Conservation (phyloP, 2,797 vertebrate species). For the Champsocephalus gunnari region DNA sequence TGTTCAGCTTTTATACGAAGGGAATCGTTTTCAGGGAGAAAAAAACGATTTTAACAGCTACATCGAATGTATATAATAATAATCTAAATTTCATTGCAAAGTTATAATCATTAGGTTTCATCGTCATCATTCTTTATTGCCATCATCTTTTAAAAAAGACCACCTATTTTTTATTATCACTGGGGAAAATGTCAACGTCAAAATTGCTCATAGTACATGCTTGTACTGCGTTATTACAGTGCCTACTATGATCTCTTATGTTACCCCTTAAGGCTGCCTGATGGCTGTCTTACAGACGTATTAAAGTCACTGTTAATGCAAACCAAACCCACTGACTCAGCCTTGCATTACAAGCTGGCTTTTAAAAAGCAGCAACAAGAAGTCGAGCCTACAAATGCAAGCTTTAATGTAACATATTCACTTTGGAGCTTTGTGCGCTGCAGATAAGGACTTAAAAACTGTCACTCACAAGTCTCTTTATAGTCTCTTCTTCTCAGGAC, state of each 20-base stretch:
- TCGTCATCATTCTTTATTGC: background rate
- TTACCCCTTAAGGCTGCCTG: background rate
- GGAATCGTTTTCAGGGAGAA: background rate
- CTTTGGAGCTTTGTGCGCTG: constrained; percentile 13
- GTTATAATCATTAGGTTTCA: background rate
- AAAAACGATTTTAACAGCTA: background rate
- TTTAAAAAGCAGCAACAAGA: constrained; percentile 9
- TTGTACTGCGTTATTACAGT: background rate
- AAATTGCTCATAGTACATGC: background rate
- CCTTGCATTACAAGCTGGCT: constrained; percentile 9
- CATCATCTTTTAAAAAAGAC: background rate
- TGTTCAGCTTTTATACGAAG: background rate
- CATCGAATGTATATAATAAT: too few species aligned
- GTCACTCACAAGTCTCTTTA: background rate
- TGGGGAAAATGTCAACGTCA: background rate
- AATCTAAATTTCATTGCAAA: background rate
- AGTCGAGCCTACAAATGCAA: background rate
- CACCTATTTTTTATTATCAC: background rate
- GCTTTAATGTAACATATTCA: background rate
- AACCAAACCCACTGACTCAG: background rate
- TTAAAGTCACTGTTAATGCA: background rate
- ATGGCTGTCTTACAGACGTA: background rate
- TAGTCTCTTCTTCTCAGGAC: background rate
- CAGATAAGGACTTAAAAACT: background rate
- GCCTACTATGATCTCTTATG: background rate